Conservation (phyloP, 2,113 vertebrate species). For the Platanista minor region DNA sequence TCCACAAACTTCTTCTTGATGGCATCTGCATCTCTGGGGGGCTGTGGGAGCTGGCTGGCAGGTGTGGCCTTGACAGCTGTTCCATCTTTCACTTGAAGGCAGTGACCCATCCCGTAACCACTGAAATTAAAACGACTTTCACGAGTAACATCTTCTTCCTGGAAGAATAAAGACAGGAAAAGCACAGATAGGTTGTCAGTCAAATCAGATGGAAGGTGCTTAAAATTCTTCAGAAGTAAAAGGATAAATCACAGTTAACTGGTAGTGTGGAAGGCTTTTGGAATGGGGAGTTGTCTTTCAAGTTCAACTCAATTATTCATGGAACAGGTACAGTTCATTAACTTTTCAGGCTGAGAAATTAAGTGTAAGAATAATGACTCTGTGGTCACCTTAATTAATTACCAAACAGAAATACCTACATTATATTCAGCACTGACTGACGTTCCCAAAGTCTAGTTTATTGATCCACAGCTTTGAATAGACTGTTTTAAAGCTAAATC, state of each 20-base stretch:
- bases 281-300: slow-evolving; percentile 40
- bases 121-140: slow-evolving; percentile 96
- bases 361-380: slow-evolving; percentile 32
- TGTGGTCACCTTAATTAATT: slow-evolving; percentile 45
- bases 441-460: not conserved
- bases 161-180: slow-evolving; percentile 65
- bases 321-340: slow-evolving; percentile 47
- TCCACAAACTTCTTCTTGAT: slow-evolving; percentile 98
- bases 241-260: slow-evolving; percentile 56
- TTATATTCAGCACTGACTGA: not conserved
- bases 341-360: slow-evolving; percentile 44
- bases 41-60: slow-evolving; percentile 80
- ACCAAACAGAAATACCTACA: not conserved
- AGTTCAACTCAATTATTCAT: slow-evolving; percentile 51
- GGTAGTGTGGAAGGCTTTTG: slow-evolving; percentile 12
- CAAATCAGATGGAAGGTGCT: slow-evolving; percentile 38
- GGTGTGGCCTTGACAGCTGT: slow-evolving; percentile 87
- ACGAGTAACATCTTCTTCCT: slow-evolving; percentile 92
- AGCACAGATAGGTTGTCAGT: slow-evolving; percentile 55
- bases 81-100: slow-evolving; percentile 93
- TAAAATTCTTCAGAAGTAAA: slow-evolving; percentile 51
- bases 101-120: slow-evolving; percentile 93
- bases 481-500: slow-evolving; percentile 9
- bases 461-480: slow-evolving; percentile 28
- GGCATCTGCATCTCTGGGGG: slow-evolving; percentile 89